phyloP scores from a whole-genome alignment of 2,888 invertebrate genomes.

The Tuta absoluta region DNA sequence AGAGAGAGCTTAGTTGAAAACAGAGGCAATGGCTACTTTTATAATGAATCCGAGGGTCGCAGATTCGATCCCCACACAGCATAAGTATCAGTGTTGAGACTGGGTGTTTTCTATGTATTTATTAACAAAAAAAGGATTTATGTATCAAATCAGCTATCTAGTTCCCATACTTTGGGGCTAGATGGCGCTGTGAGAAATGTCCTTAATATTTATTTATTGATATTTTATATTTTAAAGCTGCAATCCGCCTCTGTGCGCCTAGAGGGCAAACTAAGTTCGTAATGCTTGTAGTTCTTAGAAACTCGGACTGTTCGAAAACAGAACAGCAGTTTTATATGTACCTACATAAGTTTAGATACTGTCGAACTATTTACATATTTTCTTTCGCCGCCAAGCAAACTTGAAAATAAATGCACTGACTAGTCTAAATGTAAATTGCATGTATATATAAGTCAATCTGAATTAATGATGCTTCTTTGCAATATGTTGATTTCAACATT shows the following conservation, averaged over 20 bases:
- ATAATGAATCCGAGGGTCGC: no score
- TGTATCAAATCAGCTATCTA: no score
- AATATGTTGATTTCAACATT: not conserved
- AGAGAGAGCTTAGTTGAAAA: no score
- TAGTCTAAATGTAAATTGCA: constrained; percentile 9
- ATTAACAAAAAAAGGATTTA: no score
- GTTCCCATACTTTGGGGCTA: no score
- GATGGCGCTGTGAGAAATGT: no score
- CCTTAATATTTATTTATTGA: no score
- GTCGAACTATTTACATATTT: constrained; percentile 1
- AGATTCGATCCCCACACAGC: no score
- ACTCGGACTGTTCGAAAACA: not conserved
- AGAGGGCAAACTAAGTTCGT: constrained; percentile 11
- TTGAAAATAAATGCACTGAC: not conserved
- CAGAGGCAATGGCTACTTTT: no score
- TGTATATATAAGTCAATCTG: not conserved
- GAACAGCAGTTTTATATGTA: not conserved
- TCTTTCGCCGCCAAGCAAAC: constrained; percentile 2
- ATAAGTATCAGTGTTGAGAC: no score
- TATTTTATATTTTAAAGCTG: not conserved
- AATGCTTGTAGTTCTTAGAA: not conserved
- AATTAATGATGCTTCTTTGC: not conserved
- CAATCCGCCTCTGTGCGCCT: not conserved
- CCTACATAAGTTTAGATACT: not conserved
- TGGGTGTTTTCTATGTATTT: no score